Evolutionary conservation across 2,797 vertebrate genomes (phyloP).

Genomic region (Onychomys torridus): DNA sequence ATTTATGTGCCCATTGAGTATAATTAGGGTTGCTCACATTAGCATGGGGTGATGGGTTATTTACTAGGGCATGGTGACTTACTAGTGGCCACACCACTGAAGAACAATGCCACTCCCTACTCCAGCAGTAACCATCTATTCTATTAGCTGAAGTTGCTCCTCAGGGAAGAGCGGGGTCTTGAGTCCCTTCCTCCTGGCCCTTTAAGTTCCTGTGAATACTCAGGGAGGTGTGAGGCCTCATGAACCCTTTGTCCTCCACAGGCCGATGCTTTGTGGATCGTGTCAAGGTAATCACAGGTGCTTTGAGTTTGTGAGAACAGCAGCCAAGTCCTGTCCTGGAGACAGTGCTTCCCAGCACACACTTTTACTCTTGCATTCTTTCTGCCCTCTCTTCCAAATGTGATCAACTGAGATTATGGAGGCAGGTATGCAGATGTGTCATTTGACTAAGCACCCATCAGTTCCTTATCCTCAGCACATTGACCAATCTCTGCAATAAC

Average conservation of each 20-base stretch:
- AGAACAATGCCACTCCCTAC: background rate
- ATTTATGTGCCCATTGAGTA: background rate
- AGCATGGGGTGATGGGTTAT: background rate
- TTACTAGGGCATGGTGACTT: background rate
- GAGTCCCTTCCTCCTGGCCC: background rate
- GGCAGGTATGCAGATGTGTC: background rate
- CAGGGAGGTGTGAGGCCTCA: background rate
- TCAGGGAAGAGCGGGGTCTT: background rate
- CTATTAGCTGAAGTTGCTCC: background rate
- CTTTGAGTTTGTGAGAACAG: background rate
- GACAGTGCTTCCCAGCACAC: background rate
- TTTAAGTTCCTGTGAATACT: background rate
- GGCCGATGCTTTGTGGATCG: background rate
- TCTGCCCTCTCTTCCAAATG: background rate
- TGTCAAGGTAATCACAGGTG: background rate
- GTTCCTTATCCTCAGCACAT: background rate
- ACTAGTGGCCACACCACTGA: background rate
- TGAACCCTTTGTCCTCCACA: background rate
- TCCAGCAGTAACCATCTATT: background rate
- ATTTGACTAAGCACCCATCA: background rate
- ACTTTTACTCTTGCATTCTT: background rate
- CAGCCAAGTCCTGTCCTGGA: background rate
- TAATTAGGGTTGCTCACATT: background rate
- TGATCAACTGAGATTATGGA: background rate
- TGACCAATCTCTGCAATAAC: background rate